Base-by-base conservation (phyloP, 1,140 invertebrate species). In the Myzus persicae region DNA sequence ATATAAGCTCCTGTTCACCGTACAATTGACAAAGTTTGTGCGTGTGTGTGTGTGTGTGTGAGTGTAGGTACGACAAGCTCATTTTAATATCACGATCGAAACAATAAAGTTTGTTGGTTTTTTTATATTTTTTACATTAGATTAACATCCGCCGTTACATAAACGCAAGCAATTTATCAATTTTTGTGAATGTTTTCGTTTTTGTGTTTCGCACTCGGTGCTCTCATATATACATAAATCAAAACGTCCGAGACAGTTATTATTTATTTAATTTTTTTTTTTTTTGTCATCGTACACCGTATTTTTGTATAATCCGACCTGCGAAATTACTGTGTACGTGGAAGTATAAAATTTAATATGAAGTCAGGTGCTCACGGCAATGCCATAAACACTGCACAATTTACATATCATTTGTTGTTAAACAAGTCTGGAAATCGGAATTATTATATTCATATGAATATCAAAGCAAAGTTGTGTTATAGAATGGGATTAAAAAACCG, bases 191-290 rank as follows among this genome's bases (percentile, higher is more conserved):
- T 22, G 87, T 89, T 51, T 46, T 48, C 87, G 87, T 89, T 89
- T 51, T 89, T 36, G n/a, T 88, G 14, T 89, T n/a, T 89, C 18
- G 20, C 20, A 36, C n/a, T 46, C 46, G 22, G 44, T 36, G 84
- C 42, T n/a, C 9, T 36, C 40, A 48, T 48, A n/a, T 48, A 51
- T 85, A n/a, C 31, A 85, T 89, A 51, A 51, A 89, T 89, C 44
- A 89, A n/a, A 36, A 51, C 46, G 87, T 89, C 14, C 36, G 82
- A 36, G 87, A 89, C 87, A 89, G 85, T 46, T 51, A 51, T 51
- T 89, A 36, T 89, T 89, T 89, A 20, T 89, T 87, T 20, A n/a
- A 20, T 88, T 36, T 89, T 89, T 88, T 88, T 88, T 88, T 51
- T 48, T 31, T 48, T 36, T 38, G 18, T 36, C n/a, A 36, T 89